Base-by-base conservation (phyloP, 2,797 vertebrate species). In the Chiroxiphia lanceolata region DNA sequence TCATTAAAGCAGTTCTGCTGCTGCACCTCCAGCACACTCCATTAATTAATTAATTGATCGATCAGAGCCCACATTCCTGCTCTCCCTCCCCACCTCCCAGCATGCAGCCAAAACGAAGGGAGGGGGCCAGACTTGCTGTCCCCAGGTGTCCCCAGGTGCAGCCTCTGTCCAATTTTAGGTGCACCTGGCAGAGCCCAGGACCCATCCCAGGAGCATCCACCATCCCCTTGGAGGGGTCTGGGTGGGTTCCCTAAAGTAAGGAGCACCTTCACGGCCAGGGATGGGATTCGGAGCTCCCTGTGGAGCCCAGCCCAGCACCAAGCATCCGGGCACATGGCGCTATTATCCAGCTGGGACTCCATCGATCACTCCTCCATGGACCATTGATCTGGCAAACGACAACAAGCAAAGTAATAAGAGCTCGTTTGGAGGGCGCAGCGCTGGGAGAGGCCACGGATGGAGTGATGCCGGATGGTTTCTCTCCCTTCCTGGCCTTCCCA, bases 361-460 rank as follows among this genome's bases (percentile, higher is more conserved):
- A 98, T 98, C 97, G 98, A 98, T 98, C 98, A 97, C 91, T 87
- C 96, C 97, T 97, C 97, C 97, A 97, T 96, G 98, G 97, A 98
- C 98, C 98, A 98, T 97, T 98, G 98, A 98, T 98, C 98, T 97
- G 97, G 98, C 98, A 98, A 98, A 99, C 97, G 98, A 98, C 97
- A 98, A 98, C 97, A 97, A 98, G 98, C 96, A 92, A 96, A 97
- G 97, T 97, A 98, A 98, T 98, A 97, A 98, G 97, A 98, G 97
- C 93, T 97, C 94, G 20, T 96, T 95, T 94, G 69, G 90, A 87
- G 83, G 83, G 51, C 3, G 1, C 50, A 82, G 51, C 2, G 4
- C n/a, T 1, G 3, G 16, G 56, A 15, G 44, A 40, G 50, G 42
- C n/a, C 3, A 1, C 13, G 65, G 38, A 70, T 4, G 10, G n/a